These are phyloP conservation scores for Silurus meridionalis DNA, from an alignment of 2,113 vertebrate species.

Conservation along the genomic window DNA sequence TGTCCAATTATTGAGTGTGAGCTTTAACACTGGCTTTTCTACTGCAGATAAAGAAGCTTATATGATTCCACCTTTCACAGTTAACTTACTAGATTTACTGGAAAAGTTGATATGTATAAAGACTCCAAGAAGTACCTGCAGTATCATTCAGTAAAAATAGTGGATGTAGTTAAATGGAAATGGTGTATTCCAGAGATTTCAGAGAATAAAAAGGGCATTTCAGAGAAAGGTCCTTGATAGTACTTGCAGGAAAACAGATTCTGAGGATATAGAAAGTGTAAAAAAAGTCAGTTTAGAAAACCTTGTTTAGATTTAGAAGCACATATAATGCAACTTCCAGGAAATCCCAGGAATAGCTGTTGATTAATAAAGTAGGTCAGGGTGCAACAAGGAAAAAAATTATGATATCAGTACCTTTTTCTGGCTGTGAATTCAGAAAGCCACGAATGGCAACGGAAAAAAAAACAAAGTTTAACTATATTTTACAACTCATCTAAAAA, in stretches of 20 bases:
- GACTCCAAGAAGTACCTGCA: background rate
- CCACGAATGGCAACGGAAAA: background rate
- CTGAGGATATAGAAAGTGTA: background rate
- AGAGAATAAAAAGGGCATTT: background rate
- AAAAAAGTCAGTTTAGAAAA: background rate
- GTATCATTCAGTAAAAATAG: background rate
- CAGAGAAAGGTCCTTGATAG: background rate
- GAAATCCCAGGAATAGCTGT: background rate
- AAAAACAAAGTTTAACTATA: background rate
- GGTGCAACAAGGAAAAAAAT: background rate
- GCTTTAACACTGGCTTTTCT: background rate
- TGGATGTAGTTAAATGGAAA: background rate
- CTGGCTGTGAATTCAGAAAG: background rate
- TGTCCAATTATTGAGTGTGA: conserved; percentile 37
- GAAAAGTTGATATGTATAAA: background rate
- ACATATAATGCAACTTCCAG: background rate
- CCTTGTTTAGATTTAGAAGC: background rate
- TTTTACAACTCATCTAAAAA: background rate
- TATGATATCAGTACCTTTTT: background rate
- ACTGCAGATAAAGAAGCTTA: conserved; percentile 1
- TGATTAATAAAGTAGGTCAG: background rate
- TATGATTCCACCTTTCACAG: conserved; percentile 5
- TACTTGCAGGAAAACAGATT: background rate
- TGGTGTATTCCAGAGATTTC: background rate
- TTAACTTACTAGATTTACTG: background rate